phyloP scores from a whole-genome alignment of 2,113 vertebrate genomes.

The Stercorarius parasiticus region DNA sequence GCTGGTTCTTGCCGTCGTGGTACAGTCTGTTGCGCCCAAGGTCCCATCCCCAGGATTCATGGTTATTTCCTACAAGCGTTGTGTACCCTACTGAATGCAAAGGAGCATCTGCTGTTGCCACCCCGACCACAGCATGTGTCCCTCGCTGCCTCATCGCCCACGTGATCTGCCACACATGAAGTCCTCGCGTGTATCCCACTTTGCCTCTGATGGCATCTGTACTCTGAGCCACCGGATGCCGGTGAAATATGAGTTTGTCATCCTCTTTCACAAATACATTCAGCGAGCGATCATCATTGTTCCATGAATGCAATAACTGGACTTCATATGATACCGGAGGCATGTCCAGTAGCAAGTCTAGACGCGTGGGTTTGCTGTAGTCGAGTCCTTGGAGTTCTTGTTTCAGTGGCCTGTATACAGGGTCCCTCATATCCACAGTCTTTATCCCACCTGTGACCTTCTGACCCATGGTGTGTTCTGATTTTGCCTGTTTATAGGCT shows the following conservation, averaged over 20 bases:
- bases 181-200: slow-evolving; percentile 91
- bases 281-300: slow-evolving; percentile 93
- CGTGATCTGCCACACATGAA: slow-evolving; percentile 98
- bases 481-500: background rate
- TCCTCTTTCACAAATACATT: slow-evolving; percentile 99
- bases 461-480: slow-evolving; percentile 86
- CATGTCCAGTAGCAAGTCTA: slow-evolving; percentile 97
- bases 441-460: slow-evolving; percentile 98
- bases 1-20: slow-evolving; percentile 94
- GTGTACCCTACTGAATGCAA: slow-evolving; percentile 97
- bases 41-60: slow-evolving; percentile 98
- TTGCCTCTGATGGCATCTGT: slow-evolving; percentile 93
- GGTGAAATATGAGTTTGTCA: slow-evolving; percentile 94
- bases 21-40: slow-evolving; percentile 97
- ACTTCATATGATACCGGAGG: slow-evolving; percentile 80
- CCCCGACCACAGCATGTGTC: slow-evolving; percentile 93
- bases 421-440: slow-evolving; percentile 96
- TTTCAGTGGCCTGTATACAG: slow-evolving; percentile 89
- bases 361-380: slow-evolving; percentile 90
- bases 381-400: slow-evolving; percentile 92
- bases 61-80: slow-evolving; percentile 91
- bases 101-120: slow-evolving; percentile 89
- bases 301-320: slow-evolving; percentile 93
- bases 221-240: slow-evolving; percentile 98
- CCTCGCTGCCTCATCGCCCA: slow-evolving; percentile 97